phyloP scores from a whole-genome alignment of 2,797 vertebrate species.

The Caiman crocodilus region DNA sequence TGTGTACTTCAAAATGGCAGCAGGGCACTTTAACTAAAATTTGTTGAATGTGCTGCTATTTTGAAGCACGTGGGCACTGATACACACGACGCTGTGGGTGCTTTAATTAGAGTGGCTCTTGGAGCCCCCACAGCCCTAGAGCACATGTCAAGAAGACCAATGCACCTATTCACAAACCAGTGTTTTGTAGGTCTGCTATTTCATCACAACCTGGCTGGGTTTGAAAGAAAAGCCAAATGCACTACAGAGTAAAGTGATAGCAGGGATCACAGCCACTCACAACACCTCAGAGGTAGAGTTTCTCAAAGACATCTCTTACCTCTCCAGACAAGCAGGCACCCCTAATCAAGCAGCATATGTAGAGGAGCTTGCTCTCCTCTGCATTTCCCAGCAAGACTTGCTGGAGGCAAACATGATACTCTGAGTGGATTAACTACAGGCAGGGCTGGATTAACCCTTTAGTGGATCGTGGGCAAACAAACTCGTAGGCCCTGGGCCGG shows the following conservation, averaged over 20 bases:
- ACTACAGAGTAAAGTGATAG: not conserved
- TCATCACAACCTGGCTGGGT: not conserved
- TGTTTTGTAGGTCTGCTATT: not conserved
- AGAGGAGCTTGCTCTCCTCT: not conserved
- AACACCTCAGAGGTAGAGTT: not conserved
- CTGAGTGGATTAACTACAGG: not conserved
- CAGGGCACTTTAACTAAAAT: no score
- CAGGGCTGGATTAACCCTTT: no score
- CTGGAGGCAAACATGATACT: not conserved
- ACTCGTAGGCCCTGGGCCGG: no score
- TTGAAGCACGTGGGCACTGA: no score
- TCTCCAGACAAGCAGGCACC: not conserved
- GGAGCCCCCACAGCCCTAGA: no score
- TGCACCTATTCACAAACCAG: not conserved
- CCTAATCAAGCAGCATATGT: not conserved
- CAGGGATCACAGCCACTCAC: not conserved
- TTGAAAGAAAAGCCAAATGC: rapidly evolving
- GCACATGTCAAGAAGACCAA: no score
- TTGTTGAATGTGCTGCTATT: no score
- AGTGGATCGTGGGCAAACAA: no score
- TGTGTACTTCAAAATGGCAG: no score
- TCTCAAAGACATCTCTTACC: not conserved
- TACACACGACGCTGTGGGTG: no score
- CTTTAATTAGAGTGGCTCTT: no score
- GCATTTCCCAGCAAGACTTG: not conserved